A percentile compares a stretch with the other conserved stretches of the same genome.
Conservation (phyloP, 2,113 vertebrate genomes). For the Labeo catla region DNA sequence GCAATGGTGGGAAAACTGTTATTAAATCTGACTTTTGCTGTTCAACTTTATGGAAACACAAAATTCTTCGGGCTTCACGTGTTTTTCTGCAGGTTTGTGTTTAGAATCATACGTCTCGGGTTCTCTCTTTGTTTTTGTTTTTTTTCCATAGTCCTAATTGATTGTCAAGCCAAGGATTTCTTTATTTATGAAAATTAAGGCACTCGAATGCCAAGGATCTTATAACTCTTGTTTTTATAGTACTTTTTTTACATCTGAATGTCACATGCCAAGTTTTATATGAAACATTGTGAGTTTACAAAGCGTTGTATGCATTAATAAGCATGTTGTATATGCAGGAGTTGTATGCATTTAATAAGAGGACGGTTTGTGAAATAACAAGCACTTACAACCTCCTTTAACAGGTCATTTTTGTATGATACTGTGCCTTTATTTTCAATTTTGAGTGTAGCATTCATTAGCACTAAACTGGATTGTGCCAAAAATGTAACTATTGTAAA, state of each 20-base stretch:
- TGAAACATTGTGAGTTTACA: conserved; percentile 34
- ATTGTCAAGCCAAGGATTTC: background rate
- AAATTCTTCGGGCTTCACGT: background rate
- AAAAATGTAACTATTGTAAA: background rate
- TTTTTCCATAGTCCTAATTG: background rate
- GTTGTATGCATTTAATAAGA: background rate
- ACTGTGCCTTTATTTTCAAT: conserved; percentile 19
- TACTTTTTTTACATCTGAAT: background rate
- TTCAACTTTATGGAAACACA: background rate
- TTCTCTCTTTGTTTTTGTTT: background rate
- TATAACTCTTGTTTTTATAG: background rate
- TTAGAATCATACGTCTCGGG: background rate
- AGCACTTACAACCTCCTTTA: background rate
- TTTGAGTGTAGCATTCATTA: background rate
- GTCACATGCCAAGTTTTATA: conserved; percentile 29
- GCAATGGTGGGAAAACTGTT: background rate
- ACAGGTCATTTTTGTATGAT: background rate
- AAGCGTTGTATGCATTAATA: conserved; percentile 19
- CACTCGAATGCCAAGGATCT: conserved; percentile 34
- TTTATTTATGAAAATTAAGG: background rate
- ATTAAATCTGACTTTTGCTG: background rate
- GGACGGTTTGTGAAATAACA: background rate
- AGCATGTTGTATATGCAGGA: background rate
- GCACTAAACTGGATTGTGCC: conserved; percentile 18
- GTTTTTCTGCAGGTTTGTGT: background rate